A percentile compares a stretch with the other conserved stretches of the same genome.
These are phyloP conservation scores for Philotrypesis tridentata DNA, from an alignment of 1,140 invertebrate species.

Conservation along the genomic window DNA sequence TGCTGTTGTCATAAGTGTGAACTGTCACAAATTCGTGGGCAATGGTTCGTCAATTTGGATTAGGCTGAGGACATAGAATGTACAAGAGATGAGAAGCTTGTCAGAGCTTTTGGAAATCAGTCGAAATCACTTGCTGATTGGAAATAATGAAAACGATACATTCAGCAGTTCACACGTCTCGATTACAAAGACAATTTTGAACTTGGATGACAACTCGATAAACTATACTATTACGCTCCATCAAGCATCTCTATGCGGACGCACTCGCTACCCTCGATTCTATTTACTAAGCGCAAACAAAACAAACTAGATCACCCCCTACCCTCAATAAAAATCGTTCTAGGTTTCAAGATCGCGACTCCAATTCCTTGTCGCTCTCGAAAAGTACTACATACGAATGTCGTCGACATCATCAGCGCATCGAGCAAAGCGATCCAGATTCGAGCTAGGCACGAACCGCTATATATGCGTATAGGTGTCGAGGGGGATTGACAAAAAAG, in stretches of 20 bases:
- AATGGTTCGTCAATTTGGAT: constrained; percentile 30
- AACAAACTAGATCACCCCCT: not conserved
- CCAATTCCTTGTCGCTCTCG: not conserved
- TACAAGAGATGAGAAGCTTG: too few species aligned
- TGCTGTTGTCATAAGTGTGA: constrained; percentile 29
- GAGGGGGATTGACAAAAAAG: not conserved
- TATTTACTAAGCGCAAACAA: not conserved
- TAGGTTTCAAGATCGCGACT: not conserved
- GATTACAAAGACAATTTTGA: too few species aligned
- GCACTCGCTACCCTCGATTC: not conserved
- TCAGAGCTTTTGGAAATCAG: too few species aligned
- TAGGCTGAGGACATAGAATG: not conserved
- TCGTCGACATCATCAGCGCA: not conserved
- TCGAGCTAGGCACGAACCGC: constrained; percentile 8
- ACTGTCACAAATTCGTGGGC: constrained; percentile 27
- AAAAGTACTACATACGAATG: not conserved
- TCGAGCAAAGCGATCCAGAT: constrained; percentile 17
- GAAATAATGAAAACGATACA: too few species aligned
- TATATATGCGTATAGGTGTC: constrained; percentile 3
- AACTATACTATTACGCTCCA: not conserved
- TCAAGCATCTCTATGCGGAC: not conserved
- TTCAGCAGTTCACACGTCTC: too few species aligned
- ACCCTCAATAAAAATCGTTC: not conserved
- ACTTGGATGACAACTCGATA: not conserved
- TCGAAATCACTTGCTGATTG: too few species aligned